Conservation (phyloP, 1,140 invertebrate genomes). For the Drosophila lacertosa region DNA sequence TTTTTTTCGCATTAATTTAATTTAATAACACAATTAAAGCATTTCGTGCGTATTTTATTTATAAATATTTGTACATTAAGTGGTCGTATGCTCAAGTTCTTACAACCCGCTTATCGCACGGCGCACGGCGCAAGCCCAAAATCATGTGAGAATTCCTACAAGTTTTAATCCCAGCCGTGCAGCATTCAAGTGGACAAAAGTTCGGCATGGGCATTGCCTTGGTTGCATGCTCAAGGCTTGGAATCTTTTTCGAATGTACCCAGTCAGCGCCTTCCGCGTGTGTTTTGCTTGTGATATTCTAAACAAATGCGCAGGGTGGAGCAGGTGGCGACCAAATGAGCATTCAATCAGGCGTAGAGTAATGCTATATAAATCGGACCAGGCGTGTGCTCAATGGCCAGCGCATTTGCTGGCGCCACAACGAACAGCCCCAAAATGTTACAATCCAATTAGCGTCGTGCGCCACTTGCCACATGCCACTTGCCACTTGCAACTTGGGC, state of each 20-base stretch:
- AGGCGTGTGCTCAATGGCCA: slow-evolving; percentile 48
- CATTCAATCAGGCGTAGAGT: slow-evolving; percentile 52
- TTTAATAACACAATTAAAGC: slow-evolving; percentile 7
- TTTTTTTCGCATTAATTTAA: slow-evolving; percentile 4
- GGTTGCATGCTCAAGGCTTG: slow-evolving; percentile 37
- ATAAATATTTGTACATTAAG: slow-evolving; percentile 18
- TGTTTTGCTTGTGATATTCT: slow-evolving; percentile 69
- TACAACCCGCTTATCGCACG: slow-evolving; percentile 53
- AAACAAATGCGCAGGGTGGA: slow-evolving; percentile 52
- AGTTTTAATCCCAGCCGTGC: slow-evolving; percentile 61
- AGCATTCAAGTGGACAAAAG: slow-evolving; percentile 9
- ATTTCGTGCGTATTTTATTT: slow-evolving; percentile 10
- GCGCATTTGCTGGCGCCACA: slow-evolving; percentile 37
- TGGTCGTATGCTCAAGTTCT: slow-evolving; percentile 33
- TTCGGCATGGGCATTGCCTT: slow-evolving; percentile 28
- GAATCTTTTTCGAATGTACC: slow-evolving; percentile 54
- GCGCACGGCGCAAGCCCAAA: slow-evolving; percentile 23
- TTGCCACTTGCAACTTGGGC: too few species aligned
- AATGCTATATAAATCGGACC: slow-evolving; percentile 54
- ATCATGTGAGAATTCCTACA: slow-evolving; percentile 75
- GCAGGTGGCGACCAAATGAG: slow-evolving; percentile 34
- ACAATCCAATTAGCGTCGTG: slow-evolving; percentile 80
- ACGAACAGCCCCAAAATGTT: slow-evolving; percentile 66
- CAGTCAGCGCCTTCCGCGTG: slow-evolving; percentile 31
- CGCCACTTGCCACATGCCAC: slow-evolving; percentile 37